Percentiles rank a stretch among this genome's conserved stretches.
phyloP scores from a whole-genome alignment of 2,797 vertebrate species.

The Megaceryle alcyon region DNA sequence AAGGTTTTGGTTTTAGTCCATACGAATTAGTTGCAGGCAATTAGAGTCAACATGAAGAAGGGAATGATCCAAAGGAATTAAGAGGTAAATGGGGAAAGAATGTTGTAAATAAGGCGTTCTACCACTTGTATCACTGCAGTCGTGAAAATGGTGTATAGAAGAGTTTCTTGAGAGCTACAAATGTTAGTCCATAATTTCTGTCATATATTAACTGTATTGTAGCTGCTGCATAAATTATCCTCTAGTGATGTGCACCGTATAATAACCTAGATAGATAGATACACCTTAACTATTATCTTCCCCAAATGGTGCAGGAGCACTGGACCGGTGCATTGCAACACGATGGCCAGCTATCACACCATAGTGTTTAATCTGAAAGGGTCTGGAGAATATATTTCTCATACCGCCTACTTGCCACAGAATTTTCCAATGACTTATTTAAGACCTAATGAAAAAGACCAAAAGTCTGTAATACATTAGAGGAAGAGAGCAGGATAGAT shows the following conservation, averaged over 20 bases:
- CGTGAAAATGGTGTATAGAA: neutral
- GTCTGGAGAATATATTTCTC: neutral
- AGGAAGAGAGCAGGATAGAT: neutral
- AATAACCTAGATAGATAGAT: conserved; percentile 21
- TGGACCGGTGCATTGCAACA: neutral
- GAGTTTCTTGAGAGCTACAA: neutral
- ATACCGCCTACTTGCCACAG: neutral
- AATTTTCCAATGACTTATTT: neutral
- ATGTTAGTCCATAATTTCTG: neutral
- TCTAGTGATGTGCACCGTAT: neutral
- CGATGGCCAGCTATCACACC: neutral
- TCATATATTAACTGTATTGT: neutral
- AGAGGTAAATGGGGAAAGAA: neutral
- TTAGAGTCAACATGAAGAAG: neutral
- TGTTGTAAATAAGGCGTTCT: neutral
- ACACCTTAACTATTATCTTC: conserved; percentile 54
- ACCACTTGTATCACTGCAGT: neutral
- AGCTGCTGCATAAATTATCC: conserved; percentile 28
- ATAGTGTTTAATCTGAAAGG: neutral
- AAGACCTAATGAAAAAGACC: neutral
- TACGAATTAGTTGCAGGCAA: neutral
- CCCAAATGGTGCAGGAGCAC: conserved; percentile 19
- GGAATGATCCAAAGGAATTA: neutral
- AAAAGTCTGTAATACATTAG: neutral
- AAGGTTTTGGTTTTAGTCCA: neutral